These are phyloP conservation scores for Amblyjoppa proteus DNA, from an alignment of 2,888 invertebrate genomes.

Conservation along the genomic window DNA sequence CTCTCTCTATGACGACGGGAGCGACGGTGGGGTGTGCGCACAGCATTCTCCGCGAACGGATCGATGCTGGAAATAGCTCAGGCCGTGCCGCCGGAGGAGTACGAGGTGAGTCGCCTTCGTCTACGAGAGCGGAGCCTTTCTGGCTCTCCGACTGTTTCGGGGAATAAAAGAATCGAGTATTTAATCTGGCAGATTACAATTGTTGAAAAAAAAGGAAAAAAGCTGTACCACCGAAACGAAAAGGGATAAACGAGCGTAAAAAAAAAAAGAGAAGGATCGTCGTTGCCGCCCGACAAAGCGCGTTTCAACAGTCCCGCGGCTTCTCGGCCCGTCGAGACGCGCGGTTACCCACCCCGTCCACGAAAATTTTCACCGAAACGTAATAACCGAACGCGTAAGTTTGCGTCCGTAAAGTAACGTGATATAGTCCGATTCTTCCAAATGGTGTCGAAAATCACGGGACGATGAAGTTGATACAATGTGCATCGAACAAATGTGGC, in stretches of 20 bases:
- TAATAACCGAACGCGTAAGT: background rate
- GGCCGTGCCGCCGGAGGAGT: conserved; percentile 77
- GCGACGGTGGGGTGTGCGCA: conserved; percentile 74
- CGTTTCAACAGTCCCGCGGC: conserved; percentile 19
- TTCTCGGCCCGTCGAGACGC: conserved; percentile 6
- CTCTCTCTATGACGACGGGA: conserved; percentile 45
- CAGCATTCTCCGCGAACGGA: conserved; percentile 80
- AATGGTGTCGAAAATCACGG: conserved; percentile 68
- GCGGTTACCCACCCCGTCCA: conserved; percentile 28
- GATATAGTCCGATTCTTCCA: conserved; percentile 35
- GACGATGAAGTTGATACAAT: conserved; percentile 81
- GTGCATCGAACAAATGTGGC: conserved; percentile 81
- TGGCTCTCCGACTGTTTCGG: conserved; percentile 68
- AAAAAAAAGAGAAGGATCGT: conserved; percentile 2
- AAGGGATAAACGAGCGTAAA: background rate
- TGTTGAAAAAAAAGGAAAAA: background rate
- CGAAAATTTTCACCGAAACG: conserved; percentile 10
- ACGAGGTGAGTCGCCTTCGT: conserved; percentile 83
- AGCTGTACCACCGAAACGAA: background rate
- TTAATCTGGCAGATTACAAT: background rate
- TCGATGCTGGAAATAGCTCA: conserved; percentile 84
- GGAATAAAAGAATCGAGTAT: conserved; percentile 24
- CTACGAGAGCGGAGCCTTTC: conserved; percentile 77
- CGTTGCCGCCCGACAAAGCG: conserved; percentile 21
- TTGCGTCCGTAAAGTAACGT: background rate